A percentile compares a stretch with the other conserved stretches of the same genome.
Conservation (phyloP, 2,797 vertebrate species). For the Mareca strepera region DNA sequence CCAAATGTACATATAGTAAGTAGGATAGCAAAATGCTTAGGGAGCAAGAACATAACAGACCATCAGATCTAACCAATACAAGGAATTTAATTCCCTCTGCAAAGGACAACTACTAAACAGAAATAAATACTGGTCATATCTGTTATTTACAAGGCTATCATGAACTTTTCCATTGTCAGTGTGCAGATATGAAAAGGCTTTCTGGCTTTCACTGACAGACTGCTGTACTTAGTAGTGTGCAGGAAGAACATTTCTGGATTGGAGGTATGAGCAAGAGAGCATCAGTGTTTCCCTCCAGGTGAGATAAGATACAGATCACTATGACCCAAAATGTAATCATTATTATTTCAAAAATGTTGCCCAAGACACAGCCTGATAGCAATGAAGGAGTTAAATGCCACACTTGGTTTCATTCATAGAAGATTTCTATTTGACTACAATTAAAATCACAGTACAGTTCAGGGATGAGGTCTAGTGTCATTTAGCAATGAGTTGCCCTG, state of each 20-base stretch:
- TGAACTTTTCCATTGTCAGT: background rate
- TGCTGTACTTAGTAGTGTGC: background rate
- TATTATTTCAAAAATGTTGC: background rate
- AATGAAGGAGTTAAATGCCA: constrained; percentile 55
- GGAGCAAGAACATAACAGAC: background rate
- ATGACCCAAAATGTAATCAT: background rate
- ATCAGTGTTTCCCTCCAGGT: background rate
- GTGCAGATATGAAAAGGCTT: background rate
- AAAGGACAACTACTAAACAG: background rate
- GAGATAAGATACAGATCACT: background rate
- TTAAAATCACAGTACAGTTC: constrained; percentile 44
- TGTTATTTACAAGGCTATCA: background rate
- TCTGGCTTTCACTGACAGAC: background rate
- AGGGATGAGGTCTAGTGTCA: constrained; percentile 18
- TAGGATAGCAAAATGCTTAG: background rate
- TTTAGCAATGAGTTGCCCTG: constrained; percentile 62
- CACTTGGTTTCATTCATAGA: background rate
- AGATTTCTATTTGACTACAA: background rate
- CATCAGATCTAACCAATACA: background rate
- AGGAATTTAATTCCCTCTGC: background rate
- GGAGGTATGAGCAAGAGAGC: background rate
- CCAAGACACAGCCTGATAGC: background rate
- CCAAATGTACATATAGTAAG: background rate
- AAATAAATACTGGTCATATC: background rate
- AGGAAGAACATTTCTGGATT: background rate